Evolutionary conservation across 1,140 invertebrate species (phyloP), one percentile per base, ranked within the genome.

Genomic region (Drosophila guanche): DNA sequence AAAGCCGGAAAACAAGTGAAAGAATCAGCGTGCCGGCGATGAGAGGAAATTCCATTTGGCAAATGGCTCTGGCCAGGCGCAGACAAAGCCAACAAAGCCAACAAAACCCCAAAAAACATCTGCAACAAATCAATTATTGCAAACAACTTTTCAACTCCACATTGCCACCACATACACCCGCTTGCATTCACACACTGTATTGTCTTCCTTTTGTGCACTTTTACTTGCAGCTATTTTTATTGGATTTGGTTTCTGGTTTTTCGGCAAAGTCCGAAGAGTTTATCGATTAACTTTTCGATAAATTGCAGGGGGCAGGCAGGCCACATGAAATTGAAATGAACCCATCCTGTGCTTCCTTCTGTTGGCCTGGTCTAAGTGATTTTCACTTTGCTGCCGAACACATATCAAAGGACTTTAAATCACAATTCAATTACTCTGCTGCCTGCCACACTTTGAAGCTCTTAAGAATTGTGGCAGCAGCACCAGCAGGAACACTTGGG

Each of bases 331-430:
- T 62, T 25, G 54, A 37, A 48, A 23, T 69, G 63, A 56, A 62
- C 43, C 14, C 46, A 69, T 42, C 33, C 41, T 51, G 50, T 42
- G 33, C 51, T 12, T 23, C 23, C n/a, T n/a, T 33, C 10, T 8
- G 46, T 25, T 52, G 50, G 37, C 51, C 10, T 73, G 50, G 56
- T 65, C 48, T 65, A 60, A 67, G 69, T 79, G 71, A 75, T 58
- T 67, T 50, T 63, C 45, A 65, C 59, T 69, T 55, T 69, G 66
- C 56, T 69, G 25, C 66, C 56, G 63, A 69, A 12, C 33, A 37
- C 77, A 78, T 84, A 84, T 84, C 79, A 84, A 84, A 84, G 79
- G 79, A 84, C 76, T 85, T 84, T 84, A 84, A 84, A 79, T 84
- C 76, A 84, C 79, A 84, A 84, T 84, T 84, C 79, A 84, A 84